Percentiles rank a stretch among this genome's conserved stretches.
These are phyloP conservation scores for Natator depressus DNA, from an alignment of 2,113 vertebrate genomes.

Conservation along the genomic window DNA sequence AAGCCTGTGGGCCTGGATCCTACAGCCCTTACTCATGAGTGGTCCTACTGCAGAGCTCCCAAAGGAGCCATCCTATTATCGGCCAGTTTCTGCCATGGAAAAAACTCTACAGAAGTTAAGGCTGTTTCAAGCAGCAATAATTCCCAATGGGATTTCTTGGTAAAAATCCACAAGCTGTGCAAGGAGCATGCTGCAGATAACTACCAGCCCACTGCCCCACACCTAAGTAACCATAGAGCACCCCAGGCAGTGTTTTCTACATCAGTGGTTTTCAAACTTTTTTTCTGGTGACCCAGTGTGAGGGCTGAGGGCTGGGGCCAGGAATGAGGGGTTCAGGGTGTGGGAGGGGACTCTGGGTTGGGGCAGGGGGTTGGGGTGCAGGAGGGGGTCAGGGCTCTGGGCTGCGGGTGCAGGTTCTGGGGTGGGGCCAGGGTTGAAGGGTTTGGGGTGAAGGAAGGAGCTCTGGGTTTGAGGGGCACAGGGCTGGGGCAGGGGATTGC, in stretches of 20 bases:
- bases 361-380: no score
- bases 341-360: no score
- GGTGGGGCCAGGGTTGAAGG: no score
- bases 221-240: constrained; percentile 51
- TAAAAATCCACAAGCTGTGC: not conserved
- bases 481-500: no score
- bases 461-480: no score
- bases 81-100: not conserved
- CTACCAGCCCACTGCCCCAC: constrained; percentile 10
- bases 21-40: not conserved
- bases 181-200: constrained; percentile 37
- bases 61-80: not conserved
- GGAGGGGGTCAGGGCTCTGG: no score
- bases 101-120: not conserved
- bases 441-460: no score
- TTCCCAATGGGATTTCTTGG: not conserved
- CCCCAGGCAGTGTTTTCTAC: constrained; percentile 19
- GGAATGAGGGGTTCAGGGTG: no score
- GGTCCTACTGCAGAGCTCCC: not conserved
- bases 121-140: not conserved
- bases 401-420: no score
- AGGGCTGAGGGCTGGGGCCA: no score
- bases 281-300: no score
- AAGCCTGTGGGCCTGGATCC: not conserved
- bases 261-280: no score